Base-by-base conservation (phyloP, 35 echinoderm and acorn worm species). In the Nesometra sesokonis region DNA sequence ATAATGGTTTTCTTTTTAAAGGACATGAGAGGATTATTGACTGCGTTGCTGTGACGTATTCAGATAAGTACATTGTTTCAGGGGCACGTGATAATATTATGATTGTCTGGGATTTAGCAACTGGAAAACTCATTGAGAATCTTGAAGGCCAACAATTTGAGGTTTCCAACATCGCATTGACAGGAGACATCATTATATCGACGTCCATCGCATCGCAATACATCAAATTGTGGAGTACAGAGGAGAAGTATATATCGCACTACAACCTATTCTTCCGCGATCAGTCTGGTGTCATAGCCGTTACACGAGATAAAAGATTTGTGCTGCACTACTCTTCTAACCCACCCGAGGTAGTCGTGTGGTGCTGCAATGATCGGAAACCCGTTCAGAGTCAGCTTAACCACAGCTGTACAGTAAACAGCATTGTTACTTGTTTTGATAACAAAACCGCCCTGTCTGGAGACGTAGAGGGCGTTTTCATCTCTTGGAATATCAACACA, bases 141-240 rank as follows among this genome's bases (percentile, higher is more conserved):
- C 86, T 93, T 17, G 88, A 90, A 80, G 92, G 92, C 31, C 92
- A 93, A 67, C 92, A 93, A 77, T 80, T 85, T n/a, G 85, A 82
- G 13, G 89, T 93, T 67, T 90, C 88, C 34, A 52, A 90, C 84
- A 27, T 93, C 27, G 81, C 39, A 23, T 32, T 86, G 35, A 84
- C 85, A 29, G 40, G 79, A 13, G 81, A 90, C 31, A 37, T 90
- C 17, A 39, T 93, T 31, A 82, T 89, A 29, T 93, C 92, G 15
- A 88, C 92, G 7, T 93, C 92, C 7, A 35, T 90, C 11, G 43
- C 52, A 33, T 87, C 88, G 17, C 92, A 89, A n/a, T 93, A 93
- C 85, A 93, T 93, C 29, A 93, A 93, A 67, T 37, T 93, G 17
- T 93, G 92, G 92, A 89, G 90, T 77, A 87, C 90, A 33, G 86